Conservation (phyloP, 2,113 vertebrate genomes). For the Sterna hirundo region DNA sequence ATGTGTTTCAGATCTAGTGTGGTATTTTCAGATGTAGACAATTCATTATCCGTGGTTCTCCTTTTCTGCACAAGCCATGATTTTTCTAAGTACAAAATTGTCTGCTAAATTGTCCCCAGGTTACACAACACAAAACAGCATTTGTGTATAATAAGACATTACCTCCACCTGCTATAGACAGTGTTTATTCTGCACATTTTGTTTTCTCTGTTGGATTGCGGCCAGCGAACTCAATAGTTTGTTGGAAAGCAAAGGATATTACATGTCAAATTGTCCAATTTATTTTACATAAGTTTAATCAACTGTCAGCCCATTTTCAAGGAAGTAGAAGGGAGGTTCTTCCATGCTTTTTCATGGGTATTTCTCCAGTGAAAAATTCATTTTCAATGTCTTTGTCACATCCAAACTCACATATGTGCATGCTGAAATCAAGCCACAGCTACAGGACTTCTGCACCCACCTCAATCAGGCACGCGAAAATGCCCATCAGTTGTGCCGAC, state of each 20-base stretch:
- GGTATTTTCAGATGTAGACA: constrained; percentile 68
- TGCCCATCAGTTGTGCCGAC: neutral
- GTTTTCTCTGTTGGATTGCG: neutral
- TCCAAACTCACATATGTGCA: neutral
- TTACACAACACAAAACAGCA: constrained; percentile 46
- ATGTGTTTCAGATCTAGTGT: constrained; percentile 67
- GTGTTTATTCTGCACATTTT: constrained; percentile 45
- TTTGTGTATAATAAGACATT: constrained; percentile 41
- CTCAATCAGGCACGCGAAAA: neutral
- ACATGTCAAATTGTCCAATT: constrained; percentile 29
- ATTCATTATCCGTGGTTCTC: constrained; percentile 64
- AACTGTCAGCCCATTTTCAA: neutral
- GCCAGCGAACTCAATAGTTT: constrained; percentile 18
- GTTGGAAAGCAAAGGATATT: constrained; percentile 22
- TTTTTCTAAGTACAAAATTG: constrained; percentile 44
- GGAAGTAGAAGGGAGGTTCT: neutral
- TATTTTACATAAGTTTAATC: constrained; percentile 4
- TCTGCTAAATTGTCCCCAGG: constrained; percentile 58
- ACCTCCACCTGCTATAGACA: constrained; percentile 48
- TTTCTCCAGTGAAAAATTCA: neutral
- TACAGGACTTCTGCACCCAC: neutral
- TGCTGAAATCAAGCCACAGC: neutral
- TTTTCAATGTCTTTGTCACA: neutral
- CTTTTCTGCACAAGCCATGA: constrained; percentile 54
- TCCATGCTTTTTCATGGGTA: neutral